These are phyloP conservation scores for Drosophila emarginata DNA, from an alignment of 2,888 invertebrate genomes.

Conservation along the genomic window DNA sequence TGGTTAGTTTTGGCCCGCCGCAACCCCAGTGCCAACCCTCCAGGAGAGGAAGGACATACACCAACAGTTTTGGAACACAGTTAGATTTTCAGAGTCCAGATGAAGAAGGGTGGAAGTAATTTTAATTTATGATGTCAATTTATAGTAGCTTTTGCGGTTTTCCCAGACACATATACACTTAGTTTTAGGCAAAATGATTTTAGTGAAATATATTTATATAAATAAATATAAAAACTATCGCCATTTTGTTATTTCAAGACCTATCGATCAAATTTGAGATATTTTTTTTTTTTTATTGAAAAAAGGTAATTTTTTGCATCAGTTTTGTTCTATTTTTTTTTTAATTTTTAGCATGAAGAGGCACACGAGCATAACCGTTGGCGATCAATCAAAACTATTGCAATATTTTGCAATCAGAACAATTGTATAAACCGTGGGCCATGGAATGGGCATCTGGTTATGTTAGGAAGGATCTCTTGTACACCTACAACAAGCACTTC, in stretches of 20 bases:
- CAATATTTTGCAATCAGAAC: slow-evolving; percentile 55
- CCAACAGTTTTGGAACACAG: slow-evolving; percentile 35
- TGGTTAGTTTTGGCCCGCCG: slow-evolving; percentile 40
- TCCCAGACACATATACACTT: slow-evolving; percentile 23
- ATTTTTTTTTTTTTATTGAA: slow-evolving; percentile 42
- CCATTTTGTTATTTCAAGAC: slow-evolving; percentile 27
- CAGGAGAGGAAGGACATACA: slow-evolving; percentile 3
- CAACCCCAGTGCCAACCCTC: slow-evolving; percentile 64
- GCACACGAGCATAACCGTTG: slow-evolving; percentile 69
- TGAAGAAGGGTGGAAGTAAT: slow-evolving; percentile 82
- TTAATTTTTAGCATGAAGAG: slow-evolving; percentile 38
- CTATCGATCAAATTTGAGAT: slow-evolving; percentile 60
- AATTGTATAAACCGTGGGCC: slow-evolving; percentile 58
- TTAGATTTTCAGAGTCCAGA: slow-evolving; percentile 64
- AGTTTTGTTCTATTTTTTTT: slow-evolving; percentile 41
- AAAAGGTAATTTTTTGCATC: slow-evolving; percentile 55
- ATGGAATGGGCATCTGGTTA: slow-evolving; percentile 18
- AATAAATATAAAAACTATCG: slow-evolving; percentile 1
- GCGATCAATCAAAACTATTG: slow-evolving; percentile 61
- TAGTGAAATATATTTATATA: slow-evolving; percentile 9
- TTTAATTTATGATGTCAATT: slow-evolving; percentile 82
- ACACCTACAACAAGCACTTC: slow-evolving; percentile 58
- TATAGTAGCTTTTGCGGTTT: slow-evolving; percentile 73
- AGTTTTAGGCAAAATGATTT: slow-evolving; percentile 1
- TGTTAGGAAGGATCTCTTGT: slow-evolving; percentile 10